Conservation (phyloP, 2,888 invertebrate species). For the Bellardia bayeri region DNA sequence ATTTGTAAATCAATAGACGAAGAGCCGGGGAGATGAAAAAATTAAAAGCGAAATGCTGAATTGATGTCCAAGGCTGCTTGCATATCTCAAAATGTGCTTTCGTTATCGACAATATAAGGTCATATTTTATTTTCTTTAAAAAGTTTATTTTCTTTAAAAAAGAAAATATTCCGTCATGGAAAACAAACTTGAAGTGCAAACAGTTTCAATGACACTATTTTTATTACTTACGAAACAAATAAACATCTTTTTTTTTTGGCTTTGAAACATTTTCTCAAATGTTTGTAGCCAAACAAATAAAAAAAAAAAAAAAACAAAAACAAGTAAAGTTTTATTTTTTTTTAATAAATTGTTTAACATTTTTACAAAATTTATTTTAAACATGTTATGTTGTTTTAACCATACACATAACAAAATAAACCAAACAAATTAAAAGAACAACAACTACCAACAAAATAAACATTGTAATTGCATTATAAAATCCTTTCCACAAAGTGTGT, state of each 20-base stretch:
- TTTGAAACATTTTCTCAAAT: slow-evolving; percentile 11
- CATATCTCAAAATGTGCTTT: too few relatives aligned
- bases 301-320: background rate
- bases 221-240: background rate
- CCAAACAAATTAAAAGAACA: slow-evolving; percentile 5
- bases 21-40: too few relatives aligned
- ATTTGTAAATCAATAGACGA: too few relatives aligned
- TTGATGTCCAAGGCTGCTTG: too few relatives aligned
- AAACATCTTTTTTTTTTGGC: slow-evolving; percentile 6
- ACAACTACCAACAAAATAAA: slow-evolving; percentile 51
- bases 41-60: too few relatives aligned
- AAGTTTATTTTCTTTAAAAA: too few relatives aligned
- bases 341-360: slow-evolving; percentile 33
- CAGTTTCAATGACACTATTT: slow-evolving; percentile 26
- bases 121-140: too few relatives aligned
- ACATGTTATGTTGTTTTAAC: slow-evolving; percentile 53
- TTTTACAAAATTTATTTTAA: slow-evolving; percentile 31
- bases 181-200: background rate
- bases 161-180: too few relatives aligned
- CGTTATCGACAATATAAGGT: too few relatives aligned
- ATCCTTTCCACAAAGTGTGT: slow-evolving; percentile 21
- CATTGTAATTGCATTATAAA: slow-evolving; percentile 69
- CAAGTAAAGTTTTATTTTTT: slow-evolving; percentile 9
- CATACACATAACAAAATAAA: slow-evolving; percentile 18
- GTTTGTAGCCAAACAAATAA: slow-evolving; percentile 16